Evolutionary conservation across 2,888 invertebrate species (phyloP).

Genomic region (Anthoptus insignis): DNA sequence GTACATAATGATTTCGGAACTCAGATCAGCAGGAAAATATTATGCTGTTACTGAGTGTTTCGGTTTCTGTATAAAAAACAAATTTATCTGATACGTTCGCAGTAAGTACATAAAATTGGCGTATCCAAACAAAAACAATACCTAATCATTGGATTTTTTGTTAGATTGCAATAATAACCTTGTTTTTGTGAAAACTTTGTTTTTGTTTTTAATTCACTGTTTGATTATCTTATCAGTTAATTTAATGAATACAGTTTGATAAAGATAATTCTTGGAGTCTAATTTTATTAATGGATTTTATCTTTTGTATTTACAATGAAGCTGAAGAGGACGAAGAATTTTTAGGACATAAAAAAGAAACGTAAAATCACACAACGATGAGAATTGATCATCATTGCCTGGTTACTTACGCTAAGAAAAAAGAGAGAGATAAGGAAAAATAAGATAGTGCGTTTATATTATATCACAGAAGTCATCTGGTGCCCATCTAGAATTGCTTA

Average conservation of each 20-base stretch:
- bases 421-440: too few relatives aligned
- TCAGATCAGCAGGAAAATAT: background rate
- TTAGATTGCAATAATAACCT: slow-evolving; percentile 20
- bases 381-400: too few relatives aligned
- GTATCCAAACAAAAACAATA: slow-evolving; percentile 11
- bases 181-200: slow-evolving; percentile 22
- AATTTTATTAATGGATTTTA: background rate
- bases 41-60: slow-evolving; percentile 14
- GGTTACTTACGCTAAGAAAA: too few relatives aligned
- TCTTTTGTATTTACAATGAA: too few relatives aligned
- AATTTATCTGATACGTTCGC: slow-evolving; percentile 12
- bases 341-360: too few relatives aligned
- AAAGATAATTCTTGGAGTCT: background rate
- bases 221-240: slow-evolving; percentile 23
- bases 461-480: too few relatives aligned
- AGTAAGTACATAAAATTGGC: slow-evolving; percentile 12
- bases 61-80: slow-evolving; percentile 18
- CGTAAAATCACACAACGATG: too few relatives aligned
- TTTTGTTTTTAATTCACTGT: slow-evolving; percentile 6
- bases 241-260: background rate
- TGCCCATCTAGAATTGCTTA: too few relatives aligned
- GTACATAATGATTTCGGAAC: background rate
- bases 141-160: slow-evolving; percentile 11
- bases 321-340: too few relatives aligned
- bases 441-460: too few relatives aligned